These are phyloP conservation scores for Drosophila cardini DNA, from an alignment of 1,140 invertebrate species.

Conservation along the genomic window DNA sequence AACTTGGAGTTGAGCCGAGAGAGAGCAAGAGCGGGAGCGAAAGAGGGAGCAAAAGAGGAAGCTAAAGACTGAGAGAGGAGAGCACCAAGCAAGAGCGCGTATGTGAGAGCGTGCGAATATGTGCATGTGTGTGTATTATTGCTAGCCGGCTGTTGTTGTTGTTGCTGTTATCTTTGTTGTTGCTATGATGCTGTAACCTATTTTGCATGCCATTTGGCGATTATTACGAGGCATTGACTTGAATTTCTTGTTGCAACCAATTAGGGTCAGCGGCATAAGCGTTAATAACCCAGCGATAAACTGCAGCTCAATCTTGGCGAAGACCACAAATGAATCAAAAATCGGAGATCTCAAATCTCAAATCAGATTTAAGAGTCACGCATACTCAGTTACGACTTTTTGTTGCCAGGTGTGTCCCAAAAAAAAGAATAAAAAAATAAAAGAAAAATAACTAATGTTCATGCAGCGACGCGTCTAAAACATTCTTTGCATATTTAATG, in stretches of 20 bases:
- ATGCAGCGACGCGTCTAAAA: conserved; percentile 38
- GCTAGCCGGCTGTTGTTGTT: conserved; percentile 42
- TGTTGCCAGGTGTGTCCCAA: conserved; percentile 32
- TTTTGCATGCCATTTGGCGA: conserved; percentile 70
- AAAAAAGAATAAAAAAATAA: conserved; percentile 11
- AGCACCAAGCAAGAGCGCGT: neutral
- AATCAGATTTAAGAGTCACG: conserved; percentile 39
- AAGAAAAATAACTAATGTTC: conserved; percentile 19
- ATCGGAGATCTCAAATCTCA: conserved; percentile 27
- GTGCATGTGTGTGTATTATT: no score
- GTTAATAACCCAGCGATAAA: conserved; percentile 27
- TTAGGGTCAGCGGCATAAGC: conserved; percentile 66
- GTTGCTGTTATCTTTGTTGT: conserved; percentile 11
- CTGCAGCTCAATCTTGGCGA: neutral
- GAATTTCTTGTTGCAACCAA: conserved; percentile 60
- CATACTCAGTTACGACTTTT: conserved; percentile 28
- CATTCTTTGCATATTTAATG: conserved; percentile 65
- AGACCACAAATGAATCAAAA: conserved; percentile 13
- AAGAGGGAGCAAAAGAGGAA: no score
- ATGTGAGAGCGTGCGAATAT: conserved; percentile 8
- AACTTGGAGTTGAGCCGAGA: conserved; percentile 21
- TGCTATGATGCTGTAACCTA: conserved; percentile 77
- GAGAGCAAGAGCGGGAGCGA: neutral
- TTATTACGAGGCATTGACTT: conserved; percentile 58
- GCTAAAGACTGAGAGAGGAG: no score